A percentile compares a stretch with the other conserved stretches of the same genome.
phyloP scores from a whole-genome alignment of 2,113 vertebrate genomes.

The Cariama cristata region DNA sequence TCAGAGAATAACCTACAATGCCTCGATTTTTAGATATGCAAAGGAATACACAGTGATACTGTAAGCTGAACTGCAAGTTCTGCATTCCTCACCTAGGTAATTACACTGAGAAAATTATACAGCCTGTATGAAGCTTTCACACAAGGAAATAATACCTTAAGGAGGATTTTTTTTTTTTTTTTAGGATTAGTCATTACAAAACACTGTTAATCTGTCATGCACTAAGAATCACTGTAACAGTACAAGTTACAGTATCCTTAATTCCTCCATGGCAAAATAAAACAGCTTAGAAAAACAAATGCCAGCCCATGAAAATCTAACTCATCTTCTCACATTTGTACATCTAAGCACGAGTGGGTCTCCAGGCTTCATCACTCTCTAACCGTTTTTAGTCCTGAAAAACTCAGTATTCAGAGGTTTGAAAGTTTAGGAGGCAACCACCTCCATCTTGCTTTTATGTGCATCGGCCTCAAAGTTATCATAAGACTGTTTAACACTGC shows the following conservation, averaged over 20 bases:
- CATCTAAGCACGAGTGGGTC: not conserved
- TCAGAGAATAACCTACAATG: not conserved
- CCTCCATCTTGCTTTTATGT: not conserved
- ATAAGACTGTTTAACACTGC: not conserved
- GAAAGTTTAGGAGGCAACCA: not conserved
- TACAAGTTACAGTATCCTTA: not conserved
- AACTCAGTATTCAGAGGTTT: not conserved
- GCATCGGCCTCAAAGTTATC: not conserved
- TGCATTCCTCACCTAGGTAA: not conserved
- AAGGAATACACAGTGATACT: not conserved
- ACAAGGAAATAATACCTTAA: slow-evolving; percentile 32
- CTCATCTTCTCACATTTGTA: not conserved
- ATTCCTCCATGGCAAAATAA: not conserved
- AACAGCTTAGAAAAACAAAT: not conserved
- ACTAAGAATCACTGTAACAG: slow-evolving; percentile 22
- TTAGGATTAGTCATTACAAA: slow-evolving; percentile 57
- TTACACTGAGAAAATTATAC: not conserved
- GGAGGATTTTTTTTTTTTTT: not conserved
- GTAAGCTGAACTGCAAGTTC: not conserved
- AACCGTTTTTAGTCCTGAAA: not conserved
- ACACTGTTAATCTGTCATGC: slow-evolving; percentile 29
- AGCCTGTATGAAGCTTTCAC: not conserved
- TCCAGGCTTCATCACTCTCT: not conserved
- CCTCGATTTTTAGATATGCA: not conserved
- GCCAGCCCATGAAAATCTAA: not conserved